Evolutionary conservation across 2,797 vertebrate genomes (phyloP), one percentile per base, ranked within the genome.

Genomic region (Semaprochilodus insignis): DNA sequence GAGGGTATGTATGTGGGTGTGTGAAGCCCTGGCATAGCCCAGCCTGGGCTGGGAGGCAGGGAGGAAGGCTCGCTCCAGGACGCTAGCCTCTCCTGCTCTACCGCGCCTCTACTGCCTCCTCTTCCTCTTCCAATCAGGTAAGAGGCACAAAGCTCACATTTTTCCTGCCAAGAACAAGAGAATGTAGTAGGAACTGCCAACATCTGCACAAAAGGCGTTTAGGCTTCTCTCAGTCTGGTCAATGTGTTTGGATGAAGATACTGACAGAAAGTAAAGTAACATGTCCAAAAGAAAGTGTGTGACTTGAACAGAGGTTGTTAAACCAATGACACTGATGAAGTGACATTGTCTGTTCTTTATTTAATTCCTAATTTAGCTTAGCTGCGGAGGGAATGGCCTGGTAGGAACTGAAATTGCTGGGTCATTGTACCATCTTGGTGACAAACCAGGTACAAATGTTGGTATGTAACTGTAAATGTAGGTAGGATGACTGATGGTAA

Each of bases 71-170:
- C 89, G 85, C 87, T 92, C 90, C 85, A 92, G 90, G 91, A 89
- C 80, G 85, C 88, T 89, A 90, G 89, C 86, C 36, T 89, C 90
- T 88, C 88, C 90, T 51, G 71, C 83, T 70, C 62, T 96, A 71
- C 77, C 95, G 88, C 91, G 93, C 48, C 66, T 97, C 25, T 79
- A 93, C 84, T 96, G 91, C 85, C 88, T 96, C 52, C 92, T 89
- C 65, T 91, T 89, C 90, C 92, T 85, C 86, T 93, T 83, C 89
- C 93, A 93, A 4, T 88, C 96, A 95, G 97, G 97, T 98, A 96
- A 78, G 96, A 90, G 23, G 63, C 21, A 7, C 13, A 7, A 83
- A 60, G 71, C 67, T 51, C 71, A 10, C 52, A 79, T 73, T 81
- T 52, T 55, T 54, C 10, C 16, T 17, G 5, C 10, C 13, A 60